phyloP scores from a whole-genome alignment of 2,888 invertebrate genomes.

The Chalcis sispes region DNA sequence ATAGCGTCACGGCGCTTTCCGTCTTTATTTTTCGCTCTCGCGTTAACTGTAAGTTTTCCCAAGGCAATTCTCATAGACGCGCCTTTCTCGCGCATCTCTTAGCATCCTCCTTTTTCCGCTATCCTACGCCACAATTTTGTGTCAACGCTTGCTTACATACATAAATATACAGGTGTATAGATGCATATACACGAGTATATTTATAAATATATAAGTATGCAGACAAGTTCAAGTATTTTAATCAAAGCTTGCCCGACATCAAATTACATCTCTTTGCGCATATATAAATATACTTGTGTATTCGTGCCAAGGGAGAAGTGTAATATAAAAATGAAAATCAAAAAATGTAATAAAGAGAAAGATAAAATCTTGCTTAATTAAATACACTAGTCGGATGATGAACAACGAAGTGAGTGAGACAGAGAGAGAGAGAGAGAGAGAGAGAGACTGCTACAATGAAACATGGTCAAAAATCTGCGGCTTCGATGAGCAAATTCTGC shows the following conservation, averaged over 20 bases:
- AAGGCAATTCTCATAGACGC: conserved; percentile 12
- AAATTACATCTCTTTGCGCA: not conserved
- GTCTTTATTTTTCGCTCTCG: too few relatives aligned
- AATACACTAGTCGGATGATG: not conserved
- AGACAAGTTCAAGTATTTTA: conserved; percentile 29
- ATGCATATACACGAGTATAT: not conserved
- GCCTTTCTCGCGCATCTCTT: not conserved
- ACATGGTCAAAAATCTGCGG: not conserved
- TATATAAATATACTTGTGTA: not conserved
- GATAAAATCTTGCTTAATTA: conserved; percentile 36
- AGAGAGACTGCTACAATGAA: too few relatives aligned
- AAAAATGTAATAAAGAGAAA: not conserved
- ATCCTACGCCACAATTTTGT: not conserved
- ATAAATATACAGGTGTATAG: not conserved
- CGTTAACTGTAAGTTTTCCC: conserved; percentile 12
- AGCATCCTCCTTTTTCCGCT: not conserved
- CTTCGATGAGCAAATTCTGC: conserved; percentile 9
- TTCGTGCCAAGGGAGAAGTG: too few relatives aligned
- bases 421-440: too few relatives aligned
- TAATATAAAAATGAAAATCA: not conserved
- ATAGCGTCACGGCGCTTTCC: not conserved
- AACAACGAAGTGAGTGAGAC: too few relatives aligned
- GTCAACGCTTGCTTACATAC: not conserved
- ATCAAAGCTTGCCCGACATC: conserved; percentile 31
- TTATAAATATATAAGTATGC: too few relatives aligned